Base-by-base conservation (phyloP, 1,140 invertebrate species). In the Palaemon carinicauda region DNA sequence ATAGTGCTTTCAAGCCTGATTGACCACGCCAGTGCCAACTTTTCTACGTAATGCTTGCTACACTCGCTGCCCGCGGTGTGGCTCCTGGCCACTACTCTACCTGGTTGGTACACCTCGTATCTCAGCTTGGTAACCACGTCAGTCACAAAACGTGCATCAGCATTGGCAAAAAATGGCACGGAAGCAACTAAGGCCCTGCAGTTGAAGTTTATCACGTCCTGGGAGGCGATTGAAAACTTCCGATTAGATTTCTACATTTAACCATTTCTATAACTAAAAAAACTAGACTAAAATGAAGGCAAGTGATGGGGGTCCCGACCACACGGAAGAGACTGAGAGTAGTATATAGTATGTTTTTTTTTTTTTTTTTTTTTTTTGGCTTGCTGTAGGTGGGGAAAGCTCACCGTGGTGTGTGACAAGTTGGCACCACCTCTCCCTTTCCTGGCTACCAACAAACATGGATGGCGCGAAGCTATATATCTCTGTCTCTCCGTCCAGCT, bases 101-200 rank as follows among this genome's bases (percentile, higher is more conserved):
- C 96, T 94, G 98, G 98, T 93, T 99, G 98, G 95, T 98, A 99
- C 94, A 99, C 98, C 95, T 99, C 98, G 93, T 98, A 99, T 94
- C 96, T 95, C 90, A 99, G 94, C 94, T 98, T 98, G 90, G 97
- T 98, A 90, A 98, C 97, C 90, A 99, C 97, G 91, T 99, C 97
- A 71, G 98, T 98, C 89, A 99, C 98, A 93, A 99, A 99, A 93
- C 98, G 97, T 83, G 97, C 96, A 93, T 99, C 98, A 82, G 98
- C 98, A 92, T 99, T 98, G 77, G 97, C 97, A 92, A 99, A 99
- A 94, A 99, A 99, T 90, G 98, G 98, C 90, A 99, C 98, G 77
- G 97, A 98, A 80, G 97, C 97, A 87, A 99, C 98, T 90, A 99
- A 94, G 89, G 97, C 98, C 91, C 98, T 95, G 93, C 98, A 99